A percentile compares a stretch with the other conserved stretches of the same genome.
phyloP scores from a whole-genome alignment of 2,888 invertebrate genomes.

The Apeira syringaria region DNA sequence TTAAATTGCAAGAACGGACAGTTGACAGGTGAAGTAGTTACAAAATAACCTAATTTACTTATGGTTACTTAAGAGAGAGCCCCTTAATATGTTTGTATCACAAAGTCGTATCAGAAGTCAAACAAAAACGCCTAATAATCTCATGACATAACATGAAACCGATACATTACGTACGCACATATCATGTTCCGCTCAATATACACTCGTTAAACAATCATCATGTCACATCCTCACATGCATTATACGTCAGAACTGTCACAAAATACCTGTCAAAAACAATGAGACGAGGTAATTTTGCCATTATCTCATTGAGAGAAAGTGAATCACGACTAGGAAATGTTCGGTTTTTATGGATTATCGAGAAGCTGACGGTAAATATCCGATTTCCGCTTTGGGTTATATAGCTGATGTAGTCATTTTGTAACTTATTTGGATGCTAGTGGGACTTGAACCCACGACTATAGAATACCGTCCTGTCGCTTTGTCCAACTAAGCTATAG shows the following conservation, averaged over 20 bases:
- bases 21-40: too few species aligned
- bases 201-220: constrained; percentile 11
- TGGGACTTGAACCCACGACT: too few species aligned
- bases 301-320: constrained; percentile 44
- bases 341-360: constrained; percentile 24
- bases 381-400: constrained; percentile 31
- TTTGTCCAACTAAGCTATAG: too few species aligned
- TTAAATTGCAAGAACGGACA: too few species aligned
- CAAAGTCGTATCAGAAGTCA: too few species aligned
- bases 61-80: too few species aligned
- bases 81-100: too few species aligned
- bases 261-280: constrained; percentile 33
- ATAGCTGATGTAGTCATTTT: too few species aligned
- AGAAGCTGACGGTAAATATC: constrained; percentile 24
- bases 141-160: neutral
- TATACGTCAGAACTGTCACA: constrained; percentile 16
- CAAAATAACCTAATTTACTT: too few species aligned
- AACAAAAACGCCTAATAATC: neutral
- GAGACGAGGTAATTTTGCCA: constrained; percentile 41
- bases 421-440: too few species aligned
- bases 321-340: constrained; percentile 35
- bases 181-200: constrained; percentile 6
- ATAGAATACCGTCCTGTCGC: too few species aligned
- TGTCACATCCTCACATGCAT: constrained; percentile 19
- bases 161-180: neutral